Base-by-base conservation (phyloP, 2,797 vertebrate species). In the Phrynocephalus guinanensis region DNA sequence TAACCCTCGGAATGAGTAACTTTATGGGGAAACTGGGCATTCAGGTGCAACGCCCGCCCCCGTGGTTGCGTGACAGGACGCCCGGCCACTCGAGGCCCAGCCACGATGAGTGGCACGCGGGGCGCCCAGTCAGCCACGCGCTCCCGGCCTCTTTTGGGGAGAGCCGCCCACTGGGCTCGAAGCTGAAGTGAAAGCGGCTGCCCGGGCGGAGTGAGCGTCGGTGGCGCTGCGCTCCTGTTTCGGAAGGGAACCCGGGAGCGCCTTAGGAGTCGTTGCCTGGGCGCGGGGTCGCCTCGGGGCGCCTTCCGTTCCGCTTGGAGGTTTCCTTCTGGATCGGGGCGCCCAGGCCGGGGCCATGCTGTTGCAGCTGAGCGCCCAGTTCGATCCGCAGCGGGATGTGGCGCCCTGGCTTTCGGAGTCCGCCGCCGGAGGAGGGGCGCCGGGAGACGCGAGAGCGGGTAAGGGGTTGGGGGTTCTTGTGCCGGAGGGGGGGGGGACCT, bases 371-470 rank as follows among this genome's bases (percentile, higher is more conserved):
- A 83, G 81, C 13, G 44, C 89, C 52, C 83, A 83, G 20, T 97
- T 97, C 79, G 95, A 96, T 1, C 93, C 93, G 30, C 81, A 33
- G 30, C 79, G 84, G 85, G 96, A 97, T 78, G 96, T 96, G 91
- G 85, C 85, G 6, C 95, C 96, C 1, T 92, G 95, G 95, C 88
- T 96, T 56, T 80, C 83, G 24, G 80, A 79, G 26, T 92, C 22
- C 72, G 79, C 67, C 33, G 76, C 81, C 13, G 52, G 52, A 63
- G 72, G 89, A 44, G 28, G 81, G 77, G 91, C 94, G 71, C 78
- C 48, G 87, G 93, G 91, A 91, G 93, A 87, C 11, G 6, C n/a
- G 1, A 6, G 1, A 3, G 26, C 44, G 2, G 80, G 56, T 16
- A 56, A 44, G 63, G 24, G 33, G 0, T 71, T 18, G 15, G 56